phyloP scores from a whole-genome alignment of 2,888 invertebrate genomes.

The Microchrysa polita region DNA sequence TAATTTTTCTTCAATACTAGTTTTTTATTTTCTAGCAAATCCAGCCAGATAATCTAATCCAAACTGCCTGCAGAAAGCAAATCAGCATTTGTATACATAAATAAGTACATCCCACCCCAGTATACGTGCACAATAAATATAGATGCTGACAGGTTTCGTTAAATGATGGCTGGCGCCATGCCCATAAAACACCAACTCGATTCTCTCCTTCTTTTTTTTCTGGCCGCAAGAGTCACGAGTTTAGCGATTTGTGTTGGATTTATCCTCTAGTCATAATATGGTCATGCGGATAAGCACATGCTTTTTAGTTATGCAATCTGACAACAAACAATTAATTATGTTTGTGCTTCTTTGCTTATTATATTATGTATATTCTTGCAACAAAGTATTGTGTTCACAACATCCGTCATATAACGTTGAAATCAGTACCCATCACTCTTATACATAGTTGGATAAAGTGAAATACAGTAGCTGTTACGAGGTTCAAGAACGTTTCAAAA shows the following conservation, averaged over 20 bases:
- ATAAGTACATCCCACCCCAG: no score
- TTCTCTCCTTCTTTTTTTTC: background rate
- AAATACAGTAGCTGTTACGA: no score
- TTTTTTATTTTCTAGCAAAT: no score
- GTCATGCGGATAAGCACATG: background rate
- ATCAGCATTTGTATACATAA: background rate
- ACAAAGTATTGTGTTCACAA: no score
- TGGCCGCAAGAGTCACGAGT: slow-evolving; percentile 4
- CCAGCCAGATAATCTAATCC: background rate
- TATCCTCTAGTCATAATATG: background rate
- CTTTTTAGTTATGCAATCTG: background rate
- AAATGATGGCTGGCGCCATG: background rate
- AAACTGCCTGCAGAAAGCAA: background rate
- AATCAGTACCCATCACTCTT: no score
- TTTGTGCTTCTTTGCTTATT: background rate
- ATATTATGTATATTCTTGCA: no score
- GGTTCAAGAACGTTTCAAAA: no score
- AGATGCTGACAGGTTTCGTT: background rate
- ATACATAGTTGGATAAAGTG: no score
- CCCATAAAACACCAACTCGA: slow-evolving; percentile 11
- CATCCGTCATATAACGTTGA: no score
- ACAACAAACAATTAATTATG: background rate
- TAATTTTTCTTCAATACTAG: no score
- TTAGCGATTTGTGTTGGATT: background rate
- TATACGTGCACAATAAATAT: slow-evolving; percentile 11